Conservation (phyloP, 2,113 vertebrate genomes). For the Callospermophilus lateralis region DNA sequence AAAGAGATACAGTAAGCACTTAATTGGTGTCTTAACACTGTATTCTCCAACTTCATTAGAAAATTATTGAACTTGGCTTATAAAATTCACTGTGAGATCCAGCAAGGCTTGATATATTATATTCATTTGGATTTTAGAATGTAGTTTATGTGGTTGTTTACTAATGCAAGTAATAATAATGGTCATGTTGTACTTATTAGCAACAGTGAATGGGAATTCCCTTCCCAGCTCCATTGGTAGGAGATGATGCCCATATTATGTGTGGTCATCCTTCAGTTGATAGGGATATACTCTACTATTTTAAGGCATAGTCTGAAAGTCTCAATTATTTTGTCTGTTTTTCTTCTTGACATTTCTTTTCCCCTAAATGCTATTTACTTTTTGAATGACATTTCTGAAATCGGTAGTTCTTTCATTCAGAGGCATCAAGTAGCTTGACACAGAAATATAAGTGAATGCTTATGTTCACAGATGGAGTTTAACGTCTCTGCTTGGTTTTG, state of each 20-base stretch:
- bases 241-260: neutral
- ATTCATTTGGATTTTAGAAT: neutral
- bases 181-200: neutral
- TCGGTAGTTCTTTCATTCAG: neutral
- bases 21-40: neutral
- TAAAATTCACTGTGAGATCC: neutral
- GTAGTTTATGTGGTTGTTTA: neutral
- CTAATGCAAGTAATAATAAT: no score
- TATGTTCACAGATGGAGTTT: neutral
- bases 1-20: no score
- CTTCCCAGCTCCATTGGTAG: neutral
- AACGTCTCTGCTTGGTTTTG: neutral
- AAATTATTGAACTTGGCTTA: neutral
- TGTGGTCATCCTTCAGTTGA: neutral
- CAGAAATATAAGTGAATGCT: neutral
- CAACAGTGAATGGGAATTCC: neutral
- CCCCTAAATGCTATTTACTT: neutral
- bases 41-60: neutral
- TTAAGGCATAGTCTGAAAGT: neutral
- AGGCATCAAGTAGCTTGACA: neutral
- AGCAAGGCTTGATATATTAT: neutral
- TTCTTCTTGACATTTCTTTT: neutral
- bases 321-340: conserved; percentile 41
- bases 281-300: neutral
- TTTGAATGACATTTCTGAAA: conserved; percentile 24